Percentiles rank a stretch among this genome's conserved stretches.
Conservation (phyloP, 2,797 vertebrate species). For the Mormyrops attenuatus region DNA sequence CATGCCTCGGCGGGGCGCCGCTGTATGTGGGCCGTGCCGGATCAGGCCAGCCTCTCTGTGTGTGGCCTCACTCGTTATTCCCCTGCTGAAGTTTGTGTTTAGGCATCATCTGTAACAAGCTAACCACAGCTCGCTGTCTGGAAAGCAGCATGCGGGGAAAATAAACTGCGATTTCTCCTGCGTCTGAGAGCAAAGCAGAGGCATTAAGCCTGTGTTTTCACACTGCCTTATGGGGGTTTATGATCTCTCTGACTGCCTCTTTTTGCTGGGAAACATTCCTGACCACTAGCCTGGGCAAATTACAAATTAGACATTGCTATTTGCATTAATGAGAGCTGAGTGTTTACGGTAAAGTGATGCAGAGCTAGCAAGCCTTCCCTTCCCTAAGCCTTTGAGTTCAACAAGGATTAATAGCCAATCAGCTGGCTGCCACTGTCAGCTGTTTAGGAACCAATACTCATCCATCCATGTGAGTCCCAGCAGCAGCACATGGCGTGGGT, state of each 20-base stretch:
- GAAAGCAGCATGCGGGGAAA: conserved; percentile 35
- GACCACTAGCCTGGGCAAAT: not conserved
- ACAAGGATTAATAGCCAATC: conserved; percentile 13
- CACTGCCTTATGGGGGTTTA: not conserved
- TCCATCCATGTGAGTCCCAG: not conserved
- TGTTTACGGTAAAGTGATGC: conserved; percentile 12
- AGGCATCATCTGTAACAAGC: conserved; percentile 58
- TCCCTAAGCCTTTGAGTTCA: conserved; percentile 13
- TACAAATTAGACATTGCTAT: not conserved
- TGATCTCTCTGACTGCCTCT: not conserved
- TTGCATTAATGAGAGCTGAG: not conserved
- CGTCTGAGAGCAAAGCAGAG: not conserved
- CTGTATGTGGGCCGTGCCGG: conserved; percentile 5
- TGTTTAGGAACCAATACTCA: not conserved
- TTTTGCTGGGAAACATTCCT: not conserved
- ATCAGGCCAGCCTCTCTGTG: conserved; percentile 46
- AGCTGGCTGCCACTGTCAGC: not conserved
- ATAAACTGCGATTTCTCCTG: not conserved
- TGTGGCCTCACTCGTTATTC: conserved; percentile 67
- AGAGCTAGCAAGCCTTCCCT: conserved; percentile 10
- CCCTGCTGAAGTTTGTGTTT: conserved; percentile 55
- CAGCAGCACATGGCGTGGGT: not conserved
- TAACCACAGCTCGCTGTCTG: conserved; percentile 51
- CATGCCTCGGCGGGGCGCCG: not conserved
- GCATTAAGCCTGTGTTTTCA: not conserved